Evolutionary conservation across 2,797 vertebrate species (phyloP).

Genomic region (Melanitta fusca): DNA sequence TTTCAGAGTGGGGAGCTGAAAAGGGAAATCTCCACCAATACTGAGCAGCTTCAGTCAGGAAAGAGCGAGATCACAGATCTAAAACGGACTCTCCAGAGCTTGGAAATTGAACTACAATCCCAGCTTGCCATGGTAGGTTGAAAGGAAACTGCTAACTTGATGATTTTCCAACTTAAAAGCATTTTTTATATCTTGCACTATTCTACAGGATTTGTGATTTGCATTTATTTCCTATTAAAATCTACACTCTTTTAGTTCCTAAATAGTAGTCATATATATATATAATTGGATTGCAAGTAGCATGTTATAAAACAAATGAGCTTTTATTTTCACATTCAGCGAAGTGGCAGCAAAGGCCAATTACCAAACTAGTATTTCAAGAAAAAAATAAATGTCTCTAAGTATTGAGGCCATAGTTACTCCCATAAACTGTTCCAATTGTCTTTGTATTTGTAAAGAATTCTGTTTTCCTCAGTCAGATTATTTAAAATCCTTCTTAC

Average conservation of each 20-base stretch:
- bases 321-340: not conserved
- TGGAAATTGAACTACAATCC: slow-evolving; percentile 84
- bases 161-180: not conserved
- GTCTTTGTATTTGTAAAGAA: not conserved
- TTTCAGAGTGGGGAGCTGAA: slow-evolving; percentile 79
- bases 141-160: not conserved
- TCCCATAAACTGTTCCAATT: not conserved
- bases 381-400: not conserved
- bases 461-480: not conserved
- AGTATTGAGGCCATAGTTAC: not conserved
- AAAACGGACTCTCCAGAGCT: slow-evolving; percentile 74
- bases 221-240: not conserved
- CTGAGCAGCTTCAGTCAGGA: slow-evolving; percentile 79
- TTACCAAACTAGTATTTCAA: not conserved
- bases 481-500: not conserved
- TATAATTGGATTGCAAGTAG: not conserved
- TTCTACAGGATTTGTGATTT: not conserved
- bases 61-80: slow-evolving; percentile 80
- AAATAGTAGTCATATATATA: not conserved
- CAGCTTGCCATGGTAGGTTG: slow-evolving; percentile 79
- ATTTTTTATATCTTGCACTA: not conserved
- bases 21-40: slow-evolving; percentile 77
- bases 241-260: not conserved
- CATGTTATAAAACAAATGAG: not conserved
- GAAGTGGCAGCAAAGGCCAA: not conserved